Evolutionary conservation across 1,140 invertebrate genomes (phyloP).

Genomic region (Drosophila sturtevanti): DNA sequence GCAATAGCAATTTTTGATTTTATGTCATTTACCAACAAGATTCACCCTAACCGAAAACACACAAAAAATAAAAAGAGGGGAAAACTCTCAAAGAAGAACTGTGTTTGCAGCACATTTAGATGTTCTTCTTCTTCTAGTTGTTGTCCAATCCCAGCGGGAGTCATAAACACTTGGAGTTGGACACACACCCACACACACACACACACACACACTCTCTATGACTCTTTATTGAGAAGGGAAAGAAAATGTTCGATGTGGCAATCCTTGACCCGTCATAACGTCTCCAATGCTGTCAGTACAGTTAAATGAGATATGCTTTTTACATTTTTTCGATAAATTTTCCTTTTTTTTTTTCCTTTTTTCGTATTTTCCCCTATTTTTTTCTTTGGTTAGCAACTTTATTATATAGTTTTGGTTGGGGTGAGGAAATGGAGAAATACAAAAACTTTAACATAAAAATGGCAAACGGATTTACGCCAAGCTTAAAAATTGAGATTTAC

Average conservation of each 20-base stretch:
- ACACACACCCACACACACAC: not conserved
- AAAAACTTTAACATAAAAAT: constrained; percentile 78
- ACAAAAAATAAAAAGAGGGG: constrained; percentile 8
- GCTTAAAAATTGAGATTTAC: constrained; percentile 76
- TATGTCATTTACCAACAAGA: constrained; percentile 40
- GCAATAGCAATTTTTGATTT: constrained; percentile 67
- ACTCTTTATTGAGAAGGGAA: constrained; percentile 34
- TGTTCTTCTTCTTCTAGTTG: constrained; percentile 12
- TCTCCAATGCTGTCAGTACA: constrained; percentile 54
- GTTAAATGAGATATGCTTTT: constrained; percentile 80
- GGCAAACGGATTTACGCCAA: constrained; percentile 72
- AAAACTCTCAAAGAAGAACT: constrained; percentile 49
- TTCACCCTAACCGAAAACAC: not conserved
- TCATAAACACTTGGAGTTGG: constrained; percentile 68
- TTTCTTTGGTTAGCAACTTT: not conserved
- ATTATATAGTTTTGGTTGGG: not conserved
- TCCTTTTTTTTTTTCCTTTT: constrained; percentile 53
- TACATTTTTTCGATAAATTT: constrained; percentile 81
- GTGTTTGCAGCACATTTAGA: constrained; percentile 72
- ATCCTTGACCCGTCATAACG: constrained; percentile 79
- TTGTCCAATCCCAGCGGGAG: constrained; percentile 67
- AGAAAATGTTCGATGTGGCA: constrained; percentile 60
- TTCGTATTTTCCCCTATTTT: constrained; percentile 64
- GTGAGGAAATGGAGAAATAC: not conserved
- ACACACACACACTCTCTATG: too few relatives aligned